Conservation (phyloP, 2,113 vertebrate species). For the Oreocharis arfaki region DNA sequence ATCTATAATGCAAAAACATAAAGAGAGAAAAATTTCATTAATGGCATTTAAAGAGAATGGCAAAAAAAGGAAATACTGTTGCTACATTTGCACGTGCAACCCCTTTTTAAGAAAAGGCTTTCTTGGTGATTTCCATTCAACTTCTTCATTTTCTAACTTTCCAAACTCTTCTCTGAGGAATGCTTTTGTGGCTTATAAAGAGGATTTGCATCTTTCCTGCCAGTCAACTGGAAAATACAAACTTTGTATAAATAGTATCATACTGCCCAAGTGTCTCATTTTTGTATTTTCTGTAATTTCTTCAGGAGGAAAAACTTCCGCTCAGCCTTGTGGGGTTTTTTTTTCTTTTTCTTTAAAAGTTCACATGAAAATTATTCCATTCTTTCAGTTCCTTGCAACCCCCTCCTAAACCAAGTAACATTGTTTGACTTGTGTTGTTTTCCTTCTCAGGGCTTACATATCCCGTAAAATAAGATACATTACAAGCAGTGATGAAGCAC, state of each 20-base stretch:
- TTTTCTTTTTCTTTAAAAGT: not conserved
- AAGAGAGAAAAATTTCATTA: slow-evolving; percentile 22
- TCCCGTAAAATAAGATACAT: not conserved
- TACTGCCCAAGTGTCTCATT: not conserved
- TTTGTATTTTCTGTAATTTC: not conserved
- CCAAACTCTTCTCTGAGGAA: not conserved
- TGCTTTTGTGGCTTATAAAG: not conserved
- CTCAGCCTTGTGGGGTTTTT: not conserved
- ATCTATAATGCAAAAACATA: slow-evolving; percentile 80
- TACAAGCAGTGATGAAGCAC: not conserved
- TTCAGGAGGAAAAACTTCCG: not conserved
- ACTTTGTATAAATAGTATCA: not conserved
- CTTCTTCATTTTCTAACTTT: not conserved
- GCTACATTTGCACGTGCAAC: not conserved
- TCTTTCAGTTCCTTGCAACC: not conserved
- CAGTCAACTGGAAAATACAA: not conserved
- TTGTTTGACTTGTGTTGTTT: not conserved
- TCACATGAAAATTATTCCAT: not conserved
- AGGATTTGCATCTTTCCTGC: not conserved
- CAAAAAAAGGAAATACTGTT: not conserved
- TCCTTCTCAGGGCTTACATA: not conserved
- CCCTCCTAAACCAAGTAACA: not conserved
- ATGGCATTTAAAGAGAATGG: not conserved
- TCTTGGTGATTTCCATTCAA: not conserved
- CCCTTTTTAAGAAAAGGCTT: not conserved